Evolutionary conservation across 1,140 invertebrate genomes (phyloP).

Genomic region (Sycophila sp.): DNA sequence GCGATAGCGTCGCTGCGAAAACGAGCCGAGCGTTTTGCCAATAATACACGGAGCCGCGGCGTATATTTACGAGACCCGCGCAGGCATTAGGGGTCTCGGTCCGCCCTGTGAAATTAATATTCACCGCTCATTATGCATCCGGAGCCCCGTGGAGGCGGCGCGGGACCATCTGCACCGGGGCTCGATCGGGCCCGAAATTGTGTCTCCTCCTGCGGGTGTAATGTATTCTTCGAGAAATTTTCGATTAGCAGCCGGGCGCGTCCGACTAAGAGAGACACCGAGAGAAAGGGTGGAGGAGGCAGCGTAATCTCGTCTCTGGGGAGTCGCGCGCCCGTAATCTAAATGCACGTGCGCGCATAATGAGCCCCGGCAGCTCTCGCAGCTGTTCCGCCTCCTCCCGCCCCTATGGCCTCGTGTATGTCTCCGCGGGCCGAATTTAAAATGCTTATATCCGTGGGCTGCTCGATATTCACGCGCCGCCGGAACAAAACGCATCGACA

Average conservation of each 20-base stretch:
- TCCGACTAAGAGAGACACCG: conserved; percentile 26
- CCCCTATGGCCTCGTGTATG: too few species aligned
- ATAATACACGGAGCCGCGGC: background rate
- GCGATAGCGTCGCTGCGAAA: too few species aligned
- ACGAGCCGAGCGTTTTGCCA: background rate
- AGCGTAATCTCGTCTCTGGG: conserved; percentile 8
- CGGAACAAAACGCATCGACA: background rate
- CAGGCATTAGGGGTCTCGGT: conserved; percentile 10
- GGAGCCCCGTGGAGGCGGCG: background rate
- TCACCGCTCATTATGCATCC: conserved; percentile 14
- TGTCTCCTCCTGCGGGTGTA: conserved; percentile 37
- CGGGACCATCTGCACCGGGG: too few species aligned
- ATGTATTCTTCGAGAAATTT: conserved; percentile 31
- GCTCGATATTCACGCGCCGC: background rate
- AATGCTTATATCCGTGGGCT: conserved; percentile 45
- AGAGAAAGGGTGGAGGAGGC: background rate
- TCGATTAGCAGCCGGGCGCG: conserved; percentile 26
- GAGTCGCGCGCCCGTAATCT: conserved; percentile 40
- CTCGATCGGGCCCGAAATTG: conserved; percentile 36
- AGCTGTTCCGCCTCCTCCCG: conserved; percentile 36
- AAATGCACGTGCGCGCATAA: conserved; percentile 46
- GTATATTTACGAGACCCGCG: conserved; percentile 4
- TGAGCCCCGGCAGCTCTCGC: conserved; percentile 37
- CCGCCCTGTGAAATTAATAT: conserved; percentile 28
- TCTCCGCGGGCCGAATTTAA: conserved; percentile 46